Conservation (phyloP, 2,888 invertebrate genomes). For the Bellardia bayeri region DNA sequence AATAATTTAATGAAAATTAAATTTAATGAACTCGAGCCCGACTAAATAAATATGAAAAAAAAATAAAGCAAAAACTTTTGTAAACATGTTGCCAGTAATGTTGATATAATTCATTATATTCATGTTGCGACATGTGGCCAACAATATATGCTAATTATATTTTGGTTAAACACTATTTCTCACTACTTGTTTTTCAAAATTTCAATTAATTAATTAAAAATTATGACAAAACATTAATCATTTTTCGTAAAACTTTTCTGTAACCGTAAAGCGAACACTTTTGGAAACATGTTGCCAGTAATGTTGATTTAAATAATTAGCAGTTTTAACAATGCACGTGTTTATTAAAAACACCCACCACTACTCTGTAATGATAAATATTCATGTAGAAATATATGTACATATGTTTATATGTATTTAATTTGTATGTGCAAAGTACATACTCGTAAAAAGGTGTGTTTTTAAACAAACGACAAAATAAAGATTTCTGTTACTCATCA, state of each 20-base stretch:
- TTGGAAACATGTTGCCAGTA: constrained; percentile 35
- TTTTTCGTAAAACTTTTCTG: neutral
- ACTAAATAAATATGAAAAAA: too few relatives aligned
- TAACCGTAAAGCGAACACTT: neutral
- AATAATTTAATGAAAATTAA: too few relatives aligned
- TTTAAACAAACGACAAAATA: constrained; percentile 31
- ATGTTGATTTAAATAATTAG: constrained; percentile 51
- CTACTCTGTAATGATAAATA: constrained; percentile 38
- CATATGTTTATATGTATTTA: neutral
- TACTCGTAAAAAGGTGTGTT: constrained; percentile 52
- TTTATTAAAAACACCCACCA: constrained; percentile 39
- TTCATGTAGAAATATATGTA: neutral
- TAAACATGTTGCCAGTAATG: too few relatives aligned
- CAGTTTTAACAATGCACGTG: constrained; percentile 33
- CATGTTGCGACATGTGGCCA: neutral
- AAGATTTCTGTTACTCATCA: constrained; percentile 49
- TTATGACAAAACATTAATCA: neutral
- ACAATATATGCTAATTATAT: neutral
- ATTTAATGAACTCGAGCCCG: too few relatives aligned
- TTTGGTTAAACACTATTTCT: neutral
- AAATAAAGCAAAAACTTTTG: too few relatives aligned
- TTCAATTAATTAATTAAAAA: neutral
- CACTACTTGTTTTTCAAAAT: too few relatives aligned
- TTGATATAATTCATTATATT: too few relatives aligned
- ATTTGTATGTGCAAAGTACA: too few relatives aligned